Evolutionary conservation across 2,888 invertebrate genomes (phyloP).

Genomic region (Volucella inanis): DNA sequence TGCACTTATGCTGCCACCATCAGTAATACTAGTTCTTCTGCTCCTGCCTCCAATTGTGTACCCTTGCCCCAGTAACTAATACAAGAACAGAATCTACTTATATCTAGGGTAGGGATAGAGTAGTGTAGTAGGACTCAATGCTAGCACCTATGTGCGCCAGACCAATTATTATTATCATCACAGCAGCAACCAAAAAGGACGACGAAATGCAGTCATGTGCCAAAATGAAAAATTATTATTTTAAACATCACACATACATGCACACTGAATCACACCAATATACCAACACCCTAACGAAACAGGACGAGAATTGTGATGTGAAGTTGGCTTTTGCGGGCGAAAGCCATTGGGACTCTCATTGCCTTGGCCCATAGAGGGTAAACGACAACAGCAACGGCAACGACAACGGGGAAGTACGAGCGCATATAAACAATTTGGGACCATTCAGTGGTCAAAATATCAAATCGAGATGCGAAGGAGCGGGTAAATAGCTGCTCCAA

Average conservation of each 20-base stretch:
- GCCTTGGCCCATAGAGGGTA: background rate
- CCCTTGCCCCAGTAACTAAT: conserved; percentile 22
- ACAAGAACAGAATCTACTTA: background rate
- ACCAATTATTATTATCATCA: conserved; percentile 75
- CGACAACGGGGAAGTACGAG: too few relatives aligned
- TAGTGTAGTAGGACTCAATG: conserved; percentile 39
- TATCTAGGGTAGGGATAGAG: conserved; percentile 11
- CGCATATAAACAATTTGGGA: conserved; percentile 66
- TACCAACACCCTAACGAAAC: background rate
- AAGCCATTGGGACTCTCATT: too few relatives aligned
- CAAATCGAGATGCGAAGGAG: conserved; percentile 15
- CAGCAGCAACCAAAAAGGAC: conserved; percentile 65
- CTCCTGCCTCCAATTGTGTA: conserved; percentile 7
- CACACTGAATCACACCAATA: background rate
- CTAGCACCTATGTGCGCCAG: conserved; percentile 72
- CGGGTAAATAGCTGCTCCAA: conserved; percentile 58
- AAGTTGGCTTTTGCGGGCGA: background rate
- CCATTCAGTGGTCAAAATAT: conserved; percentile 66
- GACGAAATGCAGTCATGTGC: conserved; percentile 75
- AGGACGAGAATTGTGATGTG: background rate
- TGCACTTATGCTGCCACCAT: conserved; percentile 74
- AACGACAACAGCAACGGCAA: background rate
- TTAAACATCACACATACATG: conserved; percentile 66
- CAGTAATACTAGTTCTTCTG: conserved; percentile 16
- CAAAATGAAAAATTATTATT: conserved; percentile 75